Evolutionary conservation across 2,797 vertebrate species (phyloP), one percentile per base, ranked within the genome.

Genomic region (Crypturellus tataupa): DNA sequence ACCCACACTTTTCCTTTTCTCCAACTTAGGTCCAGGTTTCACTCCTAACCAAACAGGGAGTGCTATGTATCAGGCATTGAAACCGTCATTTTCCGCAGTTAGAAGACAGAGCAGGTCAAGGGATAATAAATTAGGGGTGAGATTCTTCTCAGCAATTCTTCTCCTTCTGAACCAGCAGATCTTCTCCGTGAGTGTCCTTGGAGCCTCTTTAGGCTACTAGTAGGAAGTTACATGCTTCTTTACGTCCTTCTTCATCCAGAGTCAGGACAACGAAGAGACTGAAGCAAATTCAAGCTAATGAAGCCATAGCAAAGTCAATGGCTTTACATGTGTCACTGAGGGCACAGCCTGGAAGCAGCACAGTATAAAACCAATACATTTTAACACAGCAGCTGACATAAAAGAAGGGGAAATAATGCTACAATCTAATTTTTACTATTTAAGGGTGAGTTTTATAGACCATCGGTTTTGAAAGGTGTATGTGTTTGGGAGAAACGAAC

Each of bases 181-280:
- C 46, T 90, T 81, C 85, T 56, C 75, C 33, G 33, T 1, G 4
- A 76, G 76, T 68, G 35, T 82, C 68, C 77, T 93, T 76, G 33
- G 56, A 93, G 69, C 40, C 63, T 91, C 83, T 93, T 90, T 75
- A 76, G 62, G 24, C 69, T 92, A 49, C 67, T 72, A 17, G 31
- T 63, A 35, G 49, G 80, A 85, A 42, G 33, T 73, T 55, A 47
- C 58, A 56, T 65, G 44, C 29, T 80, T 93, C 24, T 94, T 90
- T 83, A 82, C 89, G 83, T 87, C 44, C 40, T 12, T 56, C 14
- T 20, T 51, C 40, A 39, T 72, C 4, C 12, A 23, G 11, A 75
- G 65, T 69, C 85, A 93, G 91, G 81, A 37, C 78, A 94, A 94
- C 92, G 31, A 72, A 78, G 39, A 62, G 19, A 4, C 31, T 72